Evolutionary conservation across 2,888 invertebrate species (phyloP).

Genomic region (Lissonota sp.): DNA sequence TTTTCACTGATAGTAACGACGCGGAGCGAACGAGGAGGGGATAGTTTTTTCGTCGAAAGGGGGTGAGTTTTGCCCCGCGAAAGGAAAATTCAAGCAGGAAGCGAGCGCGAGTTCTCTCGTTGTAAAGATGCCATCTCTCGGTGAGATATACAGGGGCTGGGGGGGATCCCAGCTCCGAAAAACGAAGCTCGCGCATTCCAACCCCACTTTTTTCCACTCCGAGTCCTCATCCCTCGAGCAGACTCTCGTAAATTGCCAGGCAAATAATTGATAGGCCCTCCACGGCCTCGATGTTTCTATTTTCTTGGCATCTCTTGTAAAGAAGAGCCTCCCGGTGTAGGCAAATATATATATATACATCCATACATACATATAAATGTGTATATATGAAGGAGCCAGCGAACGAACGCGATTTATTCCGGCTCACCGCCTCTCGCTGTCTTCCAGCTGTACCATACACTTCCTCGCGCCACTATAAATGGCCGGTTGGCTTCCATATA

Average conservation of each 20-base stretch:
- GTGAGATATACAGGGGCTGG: conserved; percentile 56
- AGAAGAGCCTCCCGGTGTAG: conserved; percentile 73
- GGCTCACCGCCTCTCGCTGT: conserved; percentile 79
- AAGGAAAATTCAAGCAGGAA: conserved; percentile 39
- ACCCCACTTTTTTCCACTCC: background rate
- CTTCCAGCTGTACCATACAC: conserved; percentile 45
- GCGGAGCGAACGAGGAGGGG: conserved; percentile 27
- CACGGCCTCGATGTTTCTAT: conserved; percentile 81
- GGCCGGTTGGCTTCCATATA: conserved; percentile 59
- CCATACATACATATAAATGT: conserved; percentile 3
- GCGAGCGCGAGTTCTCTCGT: conserved; percentile 35
- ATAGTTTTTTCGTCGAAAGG: conserved; percentile 11
- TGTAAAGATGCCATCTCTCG: conserved; percentile 80
- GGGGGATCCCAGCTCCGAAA: too few species aligned
- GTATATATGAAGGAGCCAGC: conserved; percentile 24
- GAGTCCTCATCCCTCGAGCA: conserved; percentile 52
- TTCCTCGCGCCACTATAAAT: conserved; percentile 57
- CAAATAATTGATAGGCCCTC: conserved; percentile 82
- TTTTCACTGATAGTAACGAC: conserved; percentile 11
- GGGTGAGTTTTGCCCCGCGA: conserved; percentile 68
- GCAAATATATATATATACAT: background rate
- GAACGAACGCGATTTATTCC: conserved; percentile 79
- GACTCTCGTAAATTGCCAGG: conserved; percentile 78
- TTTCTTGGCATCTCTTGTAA: conserved; percentile 82
- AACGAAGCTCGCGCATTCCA: conserved; percentile 20